Evolutionary conservation across 2,797 vertebrate genomes (phyloP).

Genomic region (Poeciliopsis turneri): DNA sequence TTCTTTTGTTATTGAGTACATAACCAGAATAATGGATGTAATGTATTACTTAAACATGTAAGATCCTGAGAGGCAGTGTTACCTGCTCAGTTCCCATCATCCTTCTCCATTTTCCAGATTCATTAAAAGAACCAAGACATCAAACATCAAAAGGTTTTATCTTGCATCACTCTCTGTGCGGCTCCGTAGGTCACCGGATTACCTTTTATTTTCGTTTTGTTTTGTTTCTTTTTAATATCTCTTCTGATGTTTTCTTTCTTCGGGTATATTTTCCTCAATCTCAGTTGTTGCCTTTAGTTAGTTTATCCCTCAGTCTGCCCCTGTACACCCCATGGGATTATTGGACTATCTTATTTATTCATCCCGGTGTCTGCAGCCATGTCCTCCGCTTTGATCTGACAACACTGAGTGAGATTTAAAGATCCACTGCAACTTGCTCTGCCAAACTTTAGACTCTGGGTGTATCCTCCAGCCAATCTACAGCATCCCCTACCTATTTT

Average conservation of each 20-base stretch:
- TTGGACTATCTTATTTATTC: background rate
- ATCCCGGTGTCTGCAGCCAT: background rate
- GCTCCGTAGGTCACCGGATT: background rate
- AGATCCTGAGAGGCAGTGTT: background rate
- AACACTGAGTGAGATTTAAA: background rate
- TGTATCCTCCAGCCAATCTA: background rate
- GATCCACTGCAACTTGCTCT: background rate
- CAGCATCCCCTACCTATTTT: background rate
- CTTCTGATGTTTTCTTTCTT: background rate
- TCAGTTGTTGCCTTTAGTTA: background rate
- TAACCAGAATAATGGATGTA: background rate
- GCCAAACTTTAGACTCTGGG: background rate
- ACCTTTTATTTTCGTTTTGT: background rate
- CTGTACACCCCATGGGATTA: background rate
- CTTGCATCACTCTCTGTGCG: background rate
- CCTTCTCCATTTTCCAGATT: background rate
- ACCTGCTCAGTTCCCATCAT: background rate
- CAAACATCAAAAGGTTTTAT: constrained; percentile 7
- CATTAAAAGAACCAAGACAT: background rate
- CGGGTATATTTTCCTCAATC: background rate
- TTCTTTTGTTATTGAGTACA: background rate
- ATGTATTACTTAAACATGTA: background rate
- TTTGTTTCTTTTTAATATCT: background rate
- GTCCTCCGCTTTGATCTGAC: background rate
- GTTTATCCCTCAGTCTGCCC: background rate